phyloP scores from a whole-genome alignment of 2,888 invertebrate genomes.

The Argyra leucocephala region DNA sequence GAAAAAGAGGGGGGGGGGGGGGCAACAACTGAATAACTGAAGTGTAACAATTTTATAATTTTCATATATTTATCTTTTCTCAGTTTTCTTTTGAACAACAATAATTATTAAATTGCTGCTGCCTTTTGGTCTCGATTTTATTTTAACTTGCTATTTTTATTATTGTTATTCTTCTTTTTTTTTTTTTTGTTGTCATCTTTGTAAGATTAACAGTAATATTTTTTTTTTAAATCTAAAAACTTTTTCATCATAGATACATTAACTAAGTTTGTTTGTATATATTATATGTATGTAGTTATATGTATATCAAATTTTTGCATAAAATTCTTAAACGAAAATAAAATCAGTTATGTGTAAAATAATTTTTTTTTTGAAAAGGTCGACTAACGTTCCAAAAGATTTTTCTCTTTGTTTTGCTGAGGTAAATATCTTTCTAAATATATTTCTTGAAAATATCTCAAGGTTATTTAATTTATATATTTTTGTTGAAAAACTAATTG shows the following conservation, averaged over 20 bases:
- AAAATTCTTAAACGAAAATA: not conserved
- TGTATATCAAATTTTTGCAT: not conserved
- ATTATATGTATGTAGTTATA: not conserved
- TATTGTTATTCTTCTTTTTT: not conserved
- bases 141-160: not conserved
- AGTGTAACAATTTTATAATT: not conserved
- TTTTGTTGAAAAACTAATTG: not conserved
- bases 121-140: not conserved
- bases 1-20: not conserved
- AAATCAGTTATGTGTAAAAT: constrained; percentile 1
- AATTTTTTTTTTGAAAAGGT: not conserved
- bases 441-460: not conserved
- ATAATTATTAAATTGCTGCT: not conserved
- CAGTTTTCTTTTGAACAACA: not conserved
- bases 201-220: not conserved
- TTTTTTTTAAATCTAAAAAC: not conserved
- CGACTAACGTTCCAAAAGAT: not conserved
- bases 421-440: too few relatives aligned
- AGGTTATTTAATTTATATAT: not conserved
- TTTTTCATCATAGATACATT: too few relatives aligned
- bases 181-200: not conserved
- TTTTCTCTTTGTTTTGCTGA: not conserved
- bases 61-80: not conserved
- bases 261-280: not conserved
- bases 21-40: not conserved